Conservation (phyloP, 2,888 invertebrate species). For the Ophion slaviceki region DNA sequence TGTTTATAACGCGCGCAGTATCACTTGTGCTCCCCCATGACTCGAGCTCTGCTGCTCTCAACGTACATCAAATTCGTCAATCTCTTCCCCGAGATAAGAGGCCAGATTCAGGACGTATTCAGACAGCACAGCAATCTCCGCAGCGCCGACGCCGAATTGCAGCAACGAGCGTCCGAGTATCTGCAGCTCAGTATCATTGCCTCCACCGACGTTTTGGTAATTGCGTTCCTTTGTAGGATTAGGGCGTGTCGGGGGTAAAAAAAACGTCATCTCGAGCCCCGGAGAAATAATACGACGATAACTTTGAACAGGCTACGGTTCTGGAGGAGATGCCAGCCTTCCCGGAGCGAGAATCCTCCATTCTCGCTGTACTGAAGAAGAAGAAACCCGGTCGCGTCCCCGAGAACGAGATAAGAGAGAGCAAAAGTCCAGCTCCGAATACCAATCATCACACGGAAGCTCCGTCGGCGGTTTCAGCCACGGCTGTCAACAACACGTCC, state of each 20-base stretch:
- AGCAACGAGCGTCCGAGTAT: conserved; percentile 99
- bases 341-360: conserved; percentile 98
- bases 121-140: conserved; percentile 97
- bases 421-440: conserved; percentile 89
- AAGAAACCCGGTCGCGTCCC: conserved; percentile 98
- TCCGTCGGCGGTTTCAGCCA: conserved; percentile 76
- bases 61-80: conserved; percentile 99
- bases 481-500: conserved; percentile 86
- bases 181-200: conserved; percentile 97
- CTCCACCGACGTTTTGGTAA: conserved; percentile 95
- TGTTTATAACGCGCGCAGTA: conserved; percentile 85
- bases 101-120: conserved; percentile 97
- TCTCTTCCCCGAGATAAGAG: conserved; percentile 99
- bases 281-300: background rate
- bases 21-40: conserved; percentile 98
- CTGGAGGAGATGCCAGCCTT: conserved; percentile 99
- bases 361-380: conserved; percentile 98
- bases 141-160: conserved; percentile 99
- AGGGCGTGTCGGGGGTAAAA: too few species aligned
- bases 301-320: conserved; percentile 90
- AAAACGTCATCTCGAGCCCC: background rate
- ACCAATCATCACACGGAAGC: conserved; percentile 84
- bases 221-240: conserved; percentile 62
- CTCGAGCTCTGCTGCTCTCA: conserved; percentile 97
- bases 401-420: conserved; percentile 93